Conservation (phyloP, 1,140 invertebrate genomes). For the Diachasmimorpha longicaudata region DNA sequence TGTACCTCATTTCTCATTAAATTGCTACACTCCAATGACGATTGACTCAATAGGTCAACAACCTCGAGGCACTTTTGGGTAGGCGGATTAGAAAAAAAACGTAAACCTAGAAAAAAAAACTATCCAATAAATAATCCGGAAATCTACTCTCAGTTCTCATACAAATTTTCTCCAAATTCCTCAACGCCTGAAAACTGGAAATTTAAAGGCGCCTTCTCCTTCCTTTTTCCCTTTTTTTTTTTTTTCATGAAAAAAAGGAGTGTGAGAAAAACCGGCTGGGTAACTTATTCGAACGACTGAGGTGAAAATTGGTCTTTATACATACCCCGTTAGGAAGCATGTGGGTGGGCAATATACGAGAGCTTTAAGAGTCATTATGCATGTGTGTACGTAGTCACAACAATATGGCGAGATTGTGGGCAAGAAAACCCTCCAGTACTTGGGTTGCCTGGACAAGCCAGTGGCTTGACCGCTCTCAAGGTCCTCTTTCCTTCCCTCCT, state of each 20-base stretch:
- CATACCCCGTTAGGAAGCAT: conserved; percentile 4
- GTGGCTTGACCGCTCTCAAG: conserved; percentile 59
- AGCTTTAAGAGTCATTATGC: conserved; percentile 15
- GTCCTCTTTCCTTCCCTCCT: conserved; percentile 38
- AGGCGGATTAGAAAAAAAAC: background rate
- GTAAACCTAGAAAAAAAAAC: background rate
- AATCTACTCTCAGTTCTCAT: background rate
- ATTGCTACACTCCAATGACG: background rate
- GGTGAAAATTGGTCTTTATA: conserved; percentile 4
- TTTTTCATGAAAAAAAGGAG: conserved; percentile 30
- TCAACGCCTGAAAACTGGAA: background rate
- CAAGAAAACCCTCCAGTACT: conserved; percentile 7
- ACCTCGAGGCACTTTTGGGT: background rate
- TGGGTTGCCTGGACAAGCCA: conserved; percentile 32
- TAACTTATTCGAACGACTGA: background rate
- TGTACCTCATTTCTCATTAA: background rate
- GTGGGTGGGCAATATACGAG: conserved; percentile 13
- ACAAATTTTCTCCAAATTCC: background rate
- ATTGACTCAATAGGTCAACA: background rate
- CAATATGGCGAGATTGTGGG: conserved; percentile 41
- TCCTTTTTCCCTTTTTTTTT: background rate
- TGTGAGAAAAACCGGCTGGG: conserved; percentile 39
- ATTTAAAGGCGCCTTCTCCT: background rate
- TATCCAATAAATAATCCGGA: background rate
- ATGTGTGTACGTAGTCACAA: conserved; percentile 40